These are phyloP conservation scores for Orthosia incerta DNA, from an alignment of 2,888 invertebrate genomes.

Conservation along the genomic window DNA sequence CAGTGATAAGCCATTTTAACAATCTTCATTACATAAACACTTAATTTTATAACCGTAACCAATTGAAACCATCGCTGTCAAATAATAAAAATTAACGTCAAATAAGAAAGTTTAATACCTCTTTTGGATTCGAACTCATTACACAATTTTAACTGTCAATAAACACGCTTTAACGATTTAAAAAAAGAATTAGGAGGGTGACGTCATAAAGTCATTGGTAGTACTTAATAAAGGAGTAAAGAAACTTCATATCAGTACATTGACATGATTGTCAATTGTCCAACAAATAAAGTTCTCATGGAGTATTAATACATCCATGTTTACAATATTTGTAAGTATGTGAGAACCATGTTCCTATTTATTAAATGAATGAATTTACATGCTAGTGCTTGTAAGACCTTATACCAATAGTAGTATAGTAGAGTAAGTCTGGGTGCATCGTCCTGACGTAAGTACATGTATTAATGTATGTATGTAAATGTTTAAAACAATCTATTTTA, in stretches of 20 bases:
- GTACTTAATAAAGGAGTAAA: conserved; percentile 10
- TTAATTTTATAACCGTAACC: conserved; percentile 65
- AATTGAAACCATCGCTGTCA: conserved; percentile 63
- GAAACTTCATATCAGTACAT: background rate
- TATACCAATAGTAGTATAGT: too few species aligned
- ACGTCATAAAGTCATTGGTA: conserved; percentile 71
- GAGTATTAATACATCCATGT: too few species aligned
- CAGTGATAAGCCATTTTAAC: conserved; percentile 54
- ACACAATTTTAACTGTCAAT: conserved; percentile 78
- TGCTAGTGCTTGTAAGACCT: too few species aligned
- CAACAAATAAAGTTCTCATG: too few species aligned
- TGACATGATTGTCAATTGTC: too few species aligned
- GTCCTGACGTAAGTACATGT: too few species aligned
- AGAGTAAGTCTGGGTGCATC: too few species aligned
- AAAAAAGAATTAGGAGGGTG: conserved; percentile 59
- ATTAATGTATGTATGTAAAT: too few species aligned
- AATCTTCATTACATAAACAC: conserved; percentile 63
- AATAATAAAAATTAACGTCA: conserved; percentile 69
- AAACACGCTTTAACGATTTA: conserved; percentile 76
- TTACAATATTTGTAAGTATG: too few species aligned
- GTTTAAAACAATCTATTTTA: too few species aligned
- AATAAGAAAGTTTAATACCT: conserved; percentile 70
- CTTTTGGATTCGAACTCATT: conserved; percentile 72
- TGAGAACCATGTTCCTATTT: too few species aligned
- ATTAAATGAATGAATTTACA: too few species aligned